Evolutionary conservation across 1,140 invertebrate species (phyloP).

Genomic region (Diorhabda carinulata): DNA sequence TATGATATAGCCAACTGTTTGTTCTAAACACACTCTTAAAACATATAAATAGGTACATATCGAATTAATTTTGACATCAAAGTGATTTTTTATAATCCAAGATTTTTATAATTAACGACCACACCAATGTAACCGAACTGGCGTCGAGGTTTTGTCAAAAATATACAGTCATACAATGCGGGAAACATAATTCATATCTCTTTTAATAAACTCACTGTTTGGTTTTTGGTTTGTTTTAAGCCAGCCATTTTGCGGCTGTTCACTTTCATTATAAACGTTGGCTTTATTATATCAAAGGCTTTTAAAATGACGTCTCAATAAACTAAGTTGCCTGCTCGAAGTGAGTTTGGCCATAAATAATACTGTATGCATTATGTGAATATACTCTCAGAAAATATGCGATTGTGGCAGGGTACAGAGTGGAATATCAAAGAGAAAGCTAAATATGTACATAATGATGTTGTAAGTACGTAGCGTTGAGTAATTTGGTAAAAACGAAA

Average conservation of each 20-base stretch:
- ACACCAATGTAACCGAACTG: conserved; percentile 13
- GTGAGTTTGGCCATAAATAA: conserved; percentile 6
- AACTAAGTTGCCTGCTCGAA: not conserved
- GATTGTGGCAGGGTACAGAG: not conserved
- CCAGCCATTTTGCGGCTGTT: conserved; percentile 15
- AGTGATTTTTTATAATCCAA: conserved; percentile 13
- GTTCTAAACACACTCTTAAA: not conserved
- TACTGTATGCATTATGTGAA: not conserved
- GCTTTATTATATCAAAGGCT: conserved; percentile 16
- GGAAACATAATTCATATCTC: conserved; percentile 40
- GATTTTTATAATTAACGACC: conserved; percentile 16
- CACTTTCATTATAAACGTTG: conserved; percentile 11
- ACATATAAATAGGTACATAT: not conserved
- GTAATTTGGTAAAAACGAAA: too few relatives aligned
- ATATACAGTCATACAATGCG: conserved; percentile 37
- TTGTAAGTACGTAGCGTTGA: too few relatives aligned
- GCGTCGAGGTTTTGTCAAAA: conserved; percentile 25
- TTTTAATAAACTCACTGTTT: conserved; percentile 37
- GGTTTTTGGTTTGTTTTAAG: conserved; percentile 30
- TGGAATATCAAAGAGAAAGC: not conserved
- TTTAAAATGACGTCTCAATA: conserved; percentile 9
- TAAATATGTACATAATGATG: too few relatives aligned
- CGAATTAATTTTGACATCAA: conserved; percentile 5
- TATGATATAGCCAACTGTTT: not conserved
- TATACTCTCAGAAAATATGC: not conserved